Evolutionary conservation across 2,888 invertebrate species (phyloP).

Genomic region (Gymnoscelis rufifasciata): DNA sequence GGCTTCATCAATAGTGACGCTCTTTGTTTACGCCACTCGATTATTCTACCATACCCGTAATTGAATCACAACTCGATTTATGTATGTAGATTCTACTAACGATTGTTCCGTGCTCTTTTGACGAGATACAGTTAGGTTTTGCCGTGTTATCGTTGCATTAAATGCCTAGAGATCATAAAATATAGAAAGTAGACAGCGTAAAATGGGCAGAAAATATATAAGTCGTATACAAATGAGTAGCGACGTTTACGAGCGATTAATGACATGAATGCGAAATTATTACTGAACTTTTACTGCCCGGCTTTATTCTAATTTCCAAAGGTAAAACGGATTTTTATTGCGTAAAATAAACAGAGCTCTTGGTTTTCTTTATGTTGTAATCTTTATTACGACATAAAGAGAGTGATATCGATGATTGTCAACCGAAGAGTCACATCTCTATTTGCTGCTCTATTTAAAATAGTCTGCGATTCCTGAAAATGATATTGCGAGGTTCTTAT

Average conservation of each 20-base stretch:
- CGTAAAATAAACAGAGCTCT: constrained; percentile 19
- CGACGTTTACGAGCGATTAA: constrained; percentile 36
- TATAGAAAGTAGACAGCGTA: constrained; percentile 33
- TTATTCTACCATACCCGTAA: constrained; percentile 45
- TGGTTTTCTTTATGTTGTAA: constrained; percentile 23
- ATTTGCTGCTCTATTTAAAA: constrained; percentile 31
- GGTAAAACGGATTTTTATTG: constrained; percentile 26
- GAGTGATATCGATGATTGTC: constrained; percentile 32
- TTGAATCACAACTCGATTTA: constrained; percentile 38
- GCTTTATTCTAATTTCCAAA: neutral
- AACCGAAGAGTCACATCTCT: constrained; percentile 31
- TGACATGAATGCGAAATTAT: constrained; percentile 29
- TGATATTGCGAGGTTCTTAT: constrained; percentile 3
- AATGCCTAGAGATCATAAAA: constrained; percentile 33
- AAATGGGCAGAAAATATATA: constrained; percentile 34
- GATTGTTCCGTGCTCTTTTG: constrained; percentile 34
- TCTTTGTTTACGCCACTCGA: constrained; percentile 46
- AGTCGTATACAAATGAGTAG: constrained; percentile 29
- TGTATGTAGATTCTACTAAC: constrained; percentile 48
- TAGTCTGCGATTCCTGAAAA: constrained; percentile 8
- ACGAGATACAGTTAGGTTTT: constrained; percentile 31
- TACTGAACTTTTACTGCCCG: constrained; percentile 25
- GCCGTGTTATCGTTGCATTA: constrained; percentile 34
- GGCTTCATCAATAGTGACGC: constrained; percentile 63
- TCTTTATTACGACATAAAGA: constrained; percentile 10